These are phyloP conservation scores for Calliphora vicina DNA, from an alignment of 1,140 invertebrate species.

Conservation along the genomic window DNA sequence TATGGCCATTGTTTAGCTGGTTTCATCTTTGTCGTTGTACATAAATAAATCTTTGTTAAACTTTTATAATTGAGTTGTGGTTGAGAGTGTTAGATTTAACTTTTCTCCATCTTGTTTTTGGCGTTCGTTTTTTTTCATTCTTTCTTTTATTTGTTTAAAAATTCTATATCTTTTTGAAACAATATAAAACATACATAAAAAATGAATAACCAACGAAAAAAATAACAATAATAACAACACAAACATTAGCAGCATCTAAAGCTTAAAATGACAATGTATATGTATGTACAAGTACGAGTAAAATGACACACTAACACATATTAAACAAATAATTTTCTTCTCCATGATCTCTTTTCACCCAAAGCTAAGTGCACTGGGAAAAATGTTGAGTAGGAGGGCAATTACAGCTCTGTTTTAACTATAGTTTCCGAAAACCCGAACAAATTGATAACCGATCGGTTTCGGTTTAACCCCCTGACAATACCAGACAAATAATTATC, in stretches of 20 bases:
- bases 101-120: not conserved
- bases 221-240: not conserved
- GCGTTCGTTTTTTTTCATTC: not conserved
- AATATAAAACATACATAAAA: not conserved
- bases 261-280: not conserved
- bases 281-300: not conserved
- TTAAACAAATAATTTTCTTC: not conserved
- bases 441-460: too few species aligned
- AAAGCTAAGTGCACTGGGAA: too few species aligned
- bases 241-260: not conserved
- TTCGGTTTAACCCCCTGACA: too few species aligned
- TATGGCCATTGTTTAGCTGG: not conserved
- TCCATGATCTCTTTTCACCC: too few species aligned
- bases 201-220: not conserved
- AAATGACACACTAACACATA: not conserved
- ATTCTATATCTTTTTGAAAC: not conserved
- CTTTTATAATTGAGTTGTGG: slow-evolving; percentile 33
- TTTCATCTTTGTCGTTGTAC: not conserved
- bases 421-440: too few species aligned
- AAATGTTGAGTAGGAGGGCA: too few species aligned
- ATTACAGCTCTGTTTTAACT: too few species aligned
- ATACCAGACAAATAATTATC: too few species aligned
- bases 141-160: not conserved
- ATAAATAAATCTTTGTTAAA: slow-evolving; percentile 35
- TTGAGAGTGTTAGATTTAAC: slow-evolving; percentile 22